These are phyloP conservation scores for Coturnix japonica DNA, from an alignment of 2,113 vertebrate species.

Conservation along the genomic window DNA sequence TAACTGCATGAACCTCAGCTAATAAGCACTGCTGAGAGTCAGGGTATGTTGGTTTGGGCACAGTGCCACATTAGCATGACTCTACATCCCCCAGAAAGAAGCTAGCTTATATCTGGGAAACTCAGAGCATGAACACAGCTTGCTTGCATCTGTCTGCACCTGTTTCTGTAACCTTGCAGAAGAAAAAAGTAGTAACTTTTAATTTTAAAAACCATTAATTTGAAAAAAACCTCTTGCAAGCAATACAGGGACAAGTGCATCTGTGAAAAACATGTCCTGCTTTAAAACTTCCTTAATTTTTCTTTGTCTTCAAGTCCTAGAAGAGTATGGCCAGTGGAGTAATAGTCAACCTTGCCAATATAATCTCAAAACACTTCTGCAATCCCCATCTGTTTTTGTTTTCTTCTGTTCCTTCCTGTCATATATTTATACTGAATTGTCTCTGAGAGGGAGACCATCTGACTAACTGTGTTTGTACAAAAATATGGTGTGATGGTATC, in stretches of 20 bases:
- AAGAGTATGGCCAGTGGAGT: background rate
- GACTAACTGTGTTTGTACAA: background rate
- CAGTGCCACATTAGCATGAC: constrained; percentile 20
- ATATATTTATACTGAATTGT: background rate
- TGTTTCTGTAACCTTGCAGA: background rate
- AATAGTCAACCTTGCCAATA: background rate
- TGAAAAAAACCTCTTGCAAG: constrained; percentile 1
- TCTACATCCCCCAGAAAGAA: constrained; percentile 1
- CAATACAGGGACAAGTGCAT: background rate
- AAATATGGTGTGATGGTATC: background rate
- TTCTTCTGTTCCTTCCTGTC: background rate
- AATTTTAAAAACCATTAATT: no score
- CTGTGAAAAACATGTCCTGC: background rate
- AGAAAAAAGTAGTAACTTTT: background rate
- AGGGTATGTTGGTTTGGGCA: constrained; percentile 50
- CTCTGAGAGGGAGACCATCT: background rate
- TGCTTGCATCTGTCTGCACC: constrained; percentile 24
- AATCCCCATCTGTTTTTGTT: background rate
- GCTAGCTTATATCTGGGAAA: constrained; percentile 3
- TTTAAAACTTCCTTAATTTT: background rate
- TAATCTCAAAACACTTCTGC: background rate
- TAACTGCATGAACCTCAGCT: constrained; percentile 11
- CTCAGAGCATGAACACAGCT: background rate
- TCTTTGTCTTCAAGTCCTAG: background rate
- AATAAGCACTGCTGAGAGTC: constrained; percentile 33